phyloP scores from a whole-genome alignment of 2,888 invertebrate species.

The Aromia moschata region DNA sequence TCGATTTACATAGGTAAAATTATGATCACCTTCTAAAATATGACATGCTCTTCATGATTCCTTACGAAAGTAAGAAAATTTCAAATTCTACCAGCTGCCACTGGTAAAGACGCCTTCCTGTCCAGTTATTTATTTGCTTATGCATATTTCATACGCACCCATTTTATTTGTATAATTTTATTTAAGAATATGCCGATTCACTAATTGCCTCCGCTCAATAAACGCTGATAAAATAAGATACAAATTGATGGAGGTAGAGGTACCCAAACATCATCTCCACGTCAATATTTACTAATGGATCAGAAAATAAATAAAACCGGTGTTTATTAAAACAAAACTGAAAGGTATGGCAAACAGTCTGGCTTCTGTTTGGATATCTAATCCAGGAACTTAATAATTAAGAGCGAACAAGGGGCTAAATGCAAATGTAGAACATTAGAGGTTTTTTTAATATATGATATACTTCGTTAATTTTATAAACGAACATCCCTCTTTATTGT shows the following conservation, averaged over 20 bases:
- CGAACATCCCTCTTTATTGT: too few species aligned
- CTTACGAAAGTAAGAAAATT: too few species aligned
- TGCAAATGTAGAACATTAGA: too few species aligned
- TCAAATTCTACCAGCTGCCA: too few species aligned
- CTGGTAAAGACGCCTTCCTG: slow-evolving; percentile 16
- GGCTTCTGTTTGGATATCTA: slow-evolving; percentile 16
- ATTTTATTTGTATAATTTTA: slow-evolving; percentile 22
- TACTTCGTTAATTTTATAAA: too few species aligned
- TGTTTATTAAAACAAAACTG: slow-evolving; percentile 41
- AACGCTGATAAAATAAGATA: slow-evolving; percentile 28
- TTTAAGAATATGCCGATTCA: slow-evolving; percentile 22
- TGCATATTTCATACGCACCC: slow-evolving; percentile 23
- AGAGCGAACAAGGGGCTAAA: slow-evolving; percentile 7
- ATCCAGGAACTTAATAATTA: slow-evolving; percentile 12
- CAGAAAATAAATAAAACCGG: slow-evolving; percentile 40
- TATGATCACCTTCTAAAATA: too few species aligned
- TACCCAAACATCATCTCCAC: slow-evolving; percentile 29
- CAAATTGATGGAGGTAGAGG: slow-evolving; percentile 29
- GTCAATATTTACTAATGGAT: slow-evolving; percentile 44
- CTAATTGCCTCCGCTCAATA: slow-evolving; percentile 18
- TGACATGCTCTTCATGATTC: too few species aligned
- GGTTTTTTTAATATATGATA: too few species aligned
- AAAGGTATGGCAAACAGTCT: slow-evolving; percentile 21
- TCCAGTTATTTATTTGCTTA: slow-evolving; percentile 38
- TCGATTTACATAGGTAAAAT: too few species aligned